Evolutionary conservation across 2,113 vertebrate genomes (phyloP).

Genomic region (Leptobrachium ailaonicum): DNA sequence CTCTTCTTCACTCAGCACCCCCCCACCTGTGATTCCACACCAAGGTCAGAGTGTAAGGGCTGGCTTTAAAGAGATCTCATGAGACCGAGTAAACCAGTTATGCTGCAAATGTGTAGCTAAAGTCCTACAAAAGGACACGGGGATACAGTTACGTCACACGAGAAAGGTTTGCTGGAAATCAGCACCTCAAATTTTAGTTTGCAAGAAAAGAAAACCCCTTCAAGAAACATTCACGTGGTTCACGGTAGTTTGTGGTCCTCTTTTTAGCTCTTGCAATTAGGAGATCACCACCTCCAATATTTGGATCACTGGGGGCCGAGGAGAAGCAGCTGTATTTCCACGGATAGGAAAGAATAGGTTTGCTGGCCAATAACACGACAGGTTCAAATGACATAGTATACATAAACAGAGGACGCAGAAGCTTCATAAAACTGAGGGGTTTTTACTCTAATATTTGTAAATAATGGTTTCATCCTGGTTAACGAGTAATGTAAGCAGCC

Average conservation of each 20-base stretch:
- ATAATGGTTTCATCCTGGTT: no score
- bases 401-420: background rate
- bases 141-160: no score
- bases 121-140: no score
- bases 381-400: conserved; percentile 1
- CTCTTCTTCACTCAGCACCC: conserved; percentile 26
- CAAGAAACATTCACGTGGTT: no score
- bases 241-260: no score
- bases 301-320: background rate
- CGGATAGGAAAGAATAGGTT: conserved; percentile 7
- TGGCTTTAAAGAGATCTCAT: conserved; percentile 7
- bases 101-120: background rate
- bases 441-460: no score
- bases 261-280: no score
- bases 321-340: conserved; percentile 12
- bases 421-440: background rate
- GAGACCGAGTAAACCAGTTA: background rate
- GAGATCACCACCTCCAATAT: background rate
- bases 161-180: no score
- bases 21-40: conserved; percentile 29
- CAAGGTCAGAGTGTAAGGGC: conserved; percentile 37
- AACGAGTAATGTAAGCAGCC: no score
- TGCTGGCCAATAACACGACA: background rate
- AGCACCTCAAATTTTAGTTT: no score
- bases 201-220: no score